Evolutionary conservation across 2,888 invertebrate species (phyloP).

Genomic region (Pyrocoelia pectoralis): DNA sequence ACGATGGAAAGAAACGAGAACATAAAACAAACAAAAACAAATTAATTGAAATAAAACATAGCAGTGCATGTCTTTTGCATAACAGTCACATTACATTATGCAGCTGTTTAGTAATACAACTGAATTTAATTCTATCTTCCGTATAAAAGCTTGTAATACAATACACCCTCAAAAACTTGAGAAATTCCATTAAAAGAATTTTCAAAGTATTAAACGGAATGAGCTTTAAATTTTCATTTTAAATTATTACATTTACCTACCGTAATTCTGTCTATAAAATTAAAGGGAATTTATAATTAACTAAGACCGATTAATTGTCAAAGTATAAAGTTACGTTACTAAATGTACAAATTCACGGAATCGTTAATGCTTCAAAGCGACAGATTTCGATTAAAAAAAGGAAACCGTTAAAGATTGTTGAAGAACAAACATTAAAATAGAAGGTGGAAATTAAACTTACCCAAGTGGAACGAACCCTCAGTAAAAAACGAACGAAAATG

Average conservation of each 20-base stretch:
- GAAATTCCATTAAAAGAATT: neutral
- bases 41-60: constrained; percentile 58
- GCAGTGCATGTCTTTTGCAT: constrained; percentile 40
- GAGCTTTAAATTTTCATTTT: constrained; percentile 8
- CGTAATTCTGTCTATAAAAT: neutral
- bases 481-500: constrained; percentile 24
- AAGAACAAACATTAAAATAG: constrained; percentile 20
- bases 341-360: neutral
- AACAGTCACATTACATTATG: constrained; percentile 23
- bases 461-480: constrained; percentile 24
- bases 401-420: constrained; percentile 17
- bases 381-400: constrained; percentile 4
- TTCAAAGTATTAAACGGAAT: neutral
- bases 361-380: constrained; percentile 4
- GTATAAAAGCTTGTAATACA: neutral
- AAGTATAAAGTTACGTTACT: neutral
- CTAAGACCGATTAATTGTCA: neutral
- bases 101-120: constrained; percentile 1
- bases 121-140: neutral
- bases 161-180: neutral
- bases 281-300: constrained; percentile 1
- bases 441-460: constrained; percentile 22
- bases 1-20: constrained; percentile 46
- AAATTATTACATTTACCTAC: neutral
- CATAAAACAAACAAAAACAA: constrained; percentile 64